These are phyloP conservation scores for Alca torda DNA, from an alignment of 2,797 vertebrate species.

Conservation along the genomic window DNA sequence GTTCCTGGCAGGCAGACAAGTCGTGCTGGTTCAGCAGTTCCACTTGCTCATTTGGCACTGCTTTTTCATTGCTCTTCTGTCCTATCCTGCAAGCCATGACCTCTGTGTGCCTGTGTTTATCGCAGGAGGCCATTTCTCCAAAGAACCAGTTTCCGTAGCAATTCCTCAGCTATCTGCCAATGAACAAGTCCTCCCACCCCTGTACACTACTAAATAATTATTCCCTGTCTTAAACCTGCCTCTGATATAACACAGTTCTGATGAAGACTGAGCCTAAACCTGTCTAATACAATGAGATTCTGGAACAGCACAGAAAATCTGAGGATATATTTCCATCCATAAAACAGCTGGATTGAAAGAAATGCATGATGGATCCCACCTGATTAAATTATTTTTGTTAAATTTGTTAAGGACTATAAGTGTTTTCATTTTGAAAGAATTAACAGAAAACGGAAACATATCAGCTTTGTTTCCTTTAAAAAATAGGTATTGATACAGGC, in stretches of 20 bases:
- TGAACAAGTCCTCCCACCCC: neutral
- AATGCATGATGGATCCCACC: neutral
- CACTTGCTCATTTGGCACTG: conserved; percentile 11
- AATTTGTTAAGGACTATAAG: neutral
- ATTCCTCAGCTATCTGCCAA: neutral
- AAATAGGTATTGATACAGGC: neutral
- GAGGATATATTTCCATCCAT: neutral
- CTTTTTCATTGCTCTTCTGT: neutral
- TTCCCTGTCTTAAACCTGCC: neutral
- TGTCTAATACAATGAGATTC: neutral
- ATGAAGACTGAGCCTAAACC: neutral
- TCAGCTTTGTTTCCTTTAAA: neutral
- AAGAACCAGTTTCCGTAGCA: neutral
- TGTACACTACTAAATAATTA: neutral
- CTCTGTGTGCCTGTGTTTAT: neutral
- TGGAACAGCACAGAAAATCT: neutral
- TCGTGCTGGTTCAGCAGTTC: neutral
- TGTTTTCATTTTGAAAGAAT: neutral
- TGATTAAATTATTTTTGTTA: neutral
- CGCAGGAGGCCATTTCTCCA: neutral
- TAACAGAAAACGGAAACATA: neutral
- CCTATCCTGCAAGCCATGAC: neutral
- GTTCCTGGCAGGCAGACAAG: neutral
- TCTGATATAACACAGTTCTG: neutral
- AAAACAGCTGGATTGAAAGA: neutral